Evolutionary conservation across 1,140 invertebrate genomes (phyloP).

Genomic region (Drosophila nasuta): DNA sequence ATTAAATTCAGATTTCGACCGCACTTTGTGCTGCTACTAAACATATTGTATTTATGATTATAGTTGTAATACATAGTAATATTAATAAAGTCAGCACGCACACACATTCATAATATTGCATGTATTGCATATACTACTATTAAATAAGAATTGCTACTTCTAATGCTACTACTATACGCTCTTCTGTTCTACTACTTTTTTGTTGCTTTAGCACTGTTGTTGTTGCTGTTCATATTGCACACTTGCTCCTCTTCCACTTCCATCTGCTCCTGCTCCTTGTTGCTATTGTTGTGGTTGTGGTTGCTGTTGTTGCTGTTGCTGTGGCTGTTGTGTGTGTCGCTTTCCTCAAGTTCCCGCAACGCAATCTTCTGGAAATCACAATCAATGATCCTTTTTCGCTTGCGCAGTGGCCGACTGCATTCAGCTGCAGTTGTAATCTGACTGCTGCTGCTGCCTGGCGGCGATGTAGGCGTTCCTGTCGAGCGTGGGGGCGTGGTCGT

Average conservation of each 20-base stretch:
- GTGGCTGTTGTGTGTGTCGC: constrained; percentile 9
- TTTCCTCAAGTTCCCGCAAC: constrained; percentile 65
- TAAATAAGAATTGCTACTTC: constrained; percentile 32
- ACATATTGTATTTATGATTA: constrained; percentile 13
- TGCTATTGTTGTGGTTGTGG: not conserved
- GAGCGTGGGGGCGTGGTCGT: constrained; percentile 1
- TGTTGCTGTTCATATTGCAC: constrained; percentile 64
- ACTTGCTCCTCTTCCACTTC: constrained; percentile 41
- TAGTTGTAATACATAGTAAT: constrained; percentile 11
- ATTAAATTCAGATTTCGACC: constrained; percentile 18
- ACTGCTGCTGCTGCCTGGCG: constrained; percentile 5
- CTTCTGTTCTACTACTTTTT: constrained; percentile 54
- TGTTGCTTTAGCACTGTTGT: constrained; percentile 66
- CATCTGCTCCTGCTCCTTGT: constrained; percentile 11
- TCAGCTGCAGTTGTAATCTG: constrained; percentile 70
- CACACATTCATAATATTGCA: constrained; percentile 18
- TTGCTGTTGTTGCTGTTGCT: not conserved
- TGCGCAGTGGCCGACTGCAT: constrained; percentile 87
- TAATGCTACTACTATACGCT: constrained; percentile 33
- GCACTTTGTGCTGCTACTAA: constrained; percentile 40
- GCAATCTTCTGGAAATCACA: constrained; percentile 82
- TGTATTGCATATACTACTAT: constrained; percentile 29
- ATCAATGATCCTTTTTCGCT: constrained; percentile 85
- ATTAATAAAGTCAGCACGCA: constrained; percentile 41
- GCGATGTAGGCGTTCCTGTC: constrained; percentile 13